phyloP scores from a whole-genome alignment of 2,113 vertebrate genomes.

The Origma solitaria region DNA sequence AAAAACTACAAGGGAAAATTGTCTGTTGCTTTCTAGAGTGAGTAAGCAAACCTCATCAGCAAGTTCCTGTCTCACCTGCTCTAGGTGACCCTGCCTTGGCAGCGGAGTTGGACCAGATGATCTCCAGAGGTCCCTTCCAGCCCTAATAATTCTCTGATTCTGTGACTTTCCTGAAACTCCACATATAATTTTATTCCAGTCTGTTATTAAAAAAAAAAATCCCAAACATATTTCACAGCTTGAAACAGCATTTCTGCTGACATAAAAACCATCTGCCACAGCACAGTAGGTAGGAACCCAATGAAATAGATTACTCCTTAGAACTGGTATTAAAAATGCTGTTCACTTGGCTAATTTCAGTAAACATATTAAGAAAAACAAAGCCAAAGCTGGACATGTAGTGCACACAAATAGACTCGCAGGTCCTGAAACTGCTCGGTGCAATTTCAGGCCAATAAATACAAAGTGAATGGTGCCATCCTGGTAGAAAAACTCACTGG shows the following conservation, averaged over 20 bases:
- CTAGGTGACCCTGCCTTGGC: neutral
- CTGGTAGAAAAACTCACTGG: neutral
- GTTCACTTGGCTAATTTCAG: neutral
- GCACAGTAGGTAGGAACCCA: neutral
- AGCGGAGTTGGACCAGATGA: too few relatives aligned
- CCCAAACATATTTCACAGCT: neutral
- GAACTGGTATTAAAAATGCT: neutral
- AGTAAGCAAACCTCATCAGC: neutral
- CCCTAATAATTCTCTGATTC: neutral
- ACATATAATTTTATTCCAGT: neutral
- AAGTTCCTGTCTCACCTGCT: neutral
- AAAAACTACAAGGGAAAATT: neutral
- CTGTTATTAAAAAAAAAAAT: neutral
- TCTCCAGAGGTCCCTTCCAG: neutral
- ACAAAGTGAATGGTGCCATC: neutral
- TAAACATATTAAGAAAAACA: neutral
- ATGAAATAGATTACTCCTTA: neutral
- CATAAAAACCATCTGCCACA: neutral
- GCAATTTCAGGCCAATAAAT: neutral
- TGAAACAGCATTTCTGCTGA: neutral
- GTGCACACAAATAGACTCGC: neutral
- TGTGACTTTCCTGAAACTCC: neutral
- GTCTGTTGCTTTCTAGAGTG: neutral
- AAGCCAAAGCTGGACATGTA: neutral
- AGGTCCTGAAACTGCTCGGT: neutral